Evolutionary conservation across 2,888 invertebrate genomes (phyloP), one percentile per base, ranked within the genome.

Genomic region (Patella pellucida): DNA sequence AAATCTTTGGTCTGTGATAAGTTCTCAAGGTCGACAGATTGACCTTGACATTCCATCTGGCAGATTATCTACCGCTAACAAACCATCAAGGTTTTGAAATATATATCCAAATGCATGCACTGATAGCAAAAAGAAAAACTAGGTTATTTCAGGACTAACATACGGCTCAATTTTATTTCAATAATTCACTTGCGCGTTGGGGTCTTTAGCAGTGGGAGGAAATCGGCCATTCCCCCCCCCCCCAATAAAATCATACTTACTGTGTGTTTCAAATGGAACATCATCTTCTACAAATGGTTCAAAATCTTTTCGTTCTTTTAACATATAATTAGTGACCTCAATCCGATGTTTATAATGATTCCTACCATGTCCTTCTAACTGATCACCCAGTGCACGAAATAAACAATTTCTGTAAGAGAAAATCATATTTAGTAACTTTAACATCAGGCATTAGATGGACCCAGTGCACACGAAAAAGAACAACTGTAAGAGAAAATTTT

Each of bases 281-380:
- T 92, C 91, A 84, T 92, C 92, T 81, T 92, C 92, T 0, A 92
- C 89, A 84, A 92, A 92, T 12, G 92, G 92, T 82, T 92, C 92
- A 86, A 92, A 92, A 84, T 92, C 92, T 14, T 84, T 82, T 62
- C 91, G 84, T 80, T 92, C 89, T 19, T 90, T 87, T 50, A 87
- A 78, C 90, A 92, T 92, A 82, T 90, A 92, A 54, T 90, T 88
- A 11, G 91, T 91, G 3, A 92, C 91, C 72, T 91, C 90, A 75
- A 89, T 84, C n/a, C 92, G 85, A 79, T 92, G 91, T 52, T 89
- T 89, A 77, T 89, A 85, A 83, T 92, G 92, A 80, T 91, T 90
- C 27, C 90, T 83, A 16, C 90, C 87, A 82, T 91, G 90, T 19
- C 92, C 92, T 73, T 92, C 91, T 76, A 92, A 84, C 84, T 92